Base-by-base conservation (phyloP, 2,888 invertebrate genomes). In the Temnothorax ravouxi region DNA sequence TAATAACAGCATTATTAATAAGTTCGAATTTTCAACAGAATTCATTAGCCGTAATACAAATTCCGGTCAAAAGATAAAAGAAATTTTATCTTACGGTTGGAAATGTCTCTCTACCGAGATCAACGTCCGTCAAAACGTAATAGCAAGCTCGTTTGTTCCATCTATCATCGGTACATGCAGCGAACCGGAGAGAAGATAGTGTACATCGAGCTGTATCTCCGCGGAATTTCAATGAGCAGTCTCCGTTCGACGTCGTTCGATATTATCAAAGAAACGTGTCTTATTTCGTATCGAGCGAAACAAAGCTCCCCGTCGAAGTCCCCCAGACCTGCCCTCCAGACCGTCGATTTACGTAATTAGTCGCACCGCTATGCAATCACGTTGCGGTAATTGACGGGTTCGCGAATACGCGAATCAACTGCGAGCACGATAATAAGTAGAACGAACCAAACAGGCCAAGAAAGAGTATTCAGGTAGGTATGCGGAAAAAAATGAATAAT, bases 241-340 rank as follows among this genome's bases (percentile, higher is more conserved):
- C 74, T 79, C 41, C 71, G 44, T 8, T 59, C 77, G 69, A 72
- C 34, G 18, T 71, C 34, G 47, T 38, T 80, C 79, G 79, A 79
- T 72, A 79, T 79, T 79, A 79, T 72, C 79, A 79, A 80, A 80
- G 79, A 80, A 80, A 72, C 74, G 74, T 80, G 74, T 80, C 79
- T 80, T 61, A 80, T 80, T 80, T 72, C 79, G 18, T 18, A 79
- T 79, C 56, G 47, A 59, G 56, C 13, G 59, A 38, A 47, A 47
- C 21, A 21, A 13, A 47, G 47, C 8, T 34, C 54, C 41, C 34
- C 29, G 29, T 6, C 29, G 29, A 44, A 21, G 25, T 47, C 25
- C 21, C 25, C 44, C 25, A 4, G 0, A n/a, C 44, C 44, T 25
- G 44, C 64, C 44, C 6, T 21, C 50, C 5, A 62, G 59, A 72